phyloP scores from a whole-genome alignment of 1,140 invertebrate species.

The Ceratitis capitata region DNA sequence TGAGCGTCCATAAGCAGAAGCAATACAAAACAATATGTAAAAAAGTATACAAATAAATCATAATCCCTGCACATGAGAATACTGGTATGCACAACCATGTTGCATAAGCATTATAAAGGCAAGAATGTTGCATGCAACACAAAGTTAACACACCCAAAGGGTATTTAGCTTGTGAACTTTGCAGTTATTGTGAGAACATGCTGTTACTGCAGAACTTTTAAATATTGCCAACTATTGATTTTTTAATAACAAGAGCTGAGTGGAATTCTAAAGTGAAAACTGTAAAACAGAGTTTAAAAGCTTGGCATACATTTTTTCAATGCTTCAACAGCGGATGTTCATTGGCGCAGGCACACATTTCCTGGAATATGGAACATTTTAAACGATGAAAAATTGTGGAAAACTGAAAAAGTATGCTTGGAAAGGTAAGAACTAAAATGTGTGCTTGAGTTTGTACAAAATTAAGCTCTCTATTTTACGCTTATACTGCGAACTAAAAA shows the following conservation, averaged over 20 bases:
- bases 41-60: background rate
- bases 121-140: background rate
- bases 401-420: too few relatives aligned
- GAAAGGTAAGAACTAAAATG: too few relatives aligned
- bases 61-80: too few relatives aligned
- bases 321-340: too few relatives aligned
- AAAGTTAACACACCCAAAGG: background rate
- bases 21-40: background rate
- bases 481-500: too few relatives aligned
- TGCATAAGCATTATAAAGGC: background rate
- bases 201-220: background rate
- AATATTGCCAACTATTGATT: slow-evolving; percentile 20
- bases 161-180: background rate
- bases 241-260: background rate
- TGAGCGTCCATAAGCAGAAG: background rate
- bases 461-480: too few relatives aligned
- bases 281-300: background rate
- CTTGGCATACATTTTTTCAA: background rate
- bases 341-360: too few relatives aligned
- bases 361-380: too few relatives aligned
- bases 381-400: too few relatives aligned
- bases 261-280: background rate
- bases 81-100: too few relatives aligned
- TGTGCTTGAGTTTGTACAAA: too few relatives aligned
- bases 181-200: background rate